phyloP scores from a whole-genome alignment of 2,888 invertebrate genomes.

The Nowickia ferox region DNA sequence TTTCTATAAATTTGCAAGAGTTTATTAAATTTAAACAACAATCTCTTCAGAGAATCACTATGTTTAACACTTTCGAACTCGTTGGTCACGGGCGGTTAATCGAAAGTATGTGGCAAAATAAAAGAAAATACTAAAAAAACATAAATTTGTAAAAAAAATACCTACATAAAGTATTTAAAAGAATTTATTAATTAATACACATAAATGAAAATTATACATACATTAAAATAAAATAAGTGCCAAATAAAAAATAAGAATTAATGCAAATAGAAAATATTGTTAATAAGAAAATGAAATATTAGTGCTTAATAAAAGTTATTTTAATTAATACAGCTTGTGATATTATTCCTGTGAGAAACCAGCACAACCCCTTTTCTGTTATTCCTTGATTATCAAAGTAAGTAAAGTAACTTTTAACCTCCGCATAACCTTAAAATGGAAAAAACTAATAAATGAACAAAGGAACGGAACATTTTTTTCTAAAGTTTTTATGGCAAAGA shows the following conservation, averaged over 20 bases:
- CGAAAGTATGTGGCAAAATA: constrained; percentile 1
- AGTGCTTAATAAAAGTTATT: background rate
- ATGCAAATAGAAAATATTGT: background rate
- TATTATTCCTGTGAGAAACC: constrained; percentile 25
- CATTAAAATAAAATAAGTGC: constrained; percentile 35
- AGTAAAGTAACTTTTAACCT: constrained; percentile 67
- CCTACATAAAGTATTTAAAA: background rate
- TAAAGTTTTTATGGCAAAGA: background rate
- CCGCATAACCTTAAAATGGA: constrained; percentile 52
- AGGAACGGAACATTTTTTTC: background rate
- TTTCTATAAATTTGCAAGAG: constrained; percentile 14
- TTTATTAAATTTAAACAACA: constrained; percentile 55
- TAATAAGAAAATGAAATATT: background rate
- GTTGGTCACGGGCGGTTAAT: constrained; percentile 14
- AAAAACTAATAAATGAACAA: background rate
- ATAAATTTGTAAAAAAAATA: constrained; percentile 3
- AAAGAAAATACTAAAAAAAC: constrained; percentile 7
- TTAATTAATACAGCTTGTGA: constrained; percentile 30
- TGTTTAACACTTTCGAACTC: constrained; percentile 56
- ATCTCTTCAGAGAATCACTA: constrained; percentile 54
- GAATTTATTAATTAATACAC: background rate
- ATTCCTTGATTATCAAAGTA: constrained; percentile 2
- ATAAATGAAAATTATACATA: background rate
- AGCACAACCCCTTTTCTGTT: background rate
- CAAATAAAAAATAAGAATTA: constrained; percentile 29